Evolutionary conservation across 2,797 vertebrate species (phyloP).

Genomic region (Anabas testudineus): DNA sequence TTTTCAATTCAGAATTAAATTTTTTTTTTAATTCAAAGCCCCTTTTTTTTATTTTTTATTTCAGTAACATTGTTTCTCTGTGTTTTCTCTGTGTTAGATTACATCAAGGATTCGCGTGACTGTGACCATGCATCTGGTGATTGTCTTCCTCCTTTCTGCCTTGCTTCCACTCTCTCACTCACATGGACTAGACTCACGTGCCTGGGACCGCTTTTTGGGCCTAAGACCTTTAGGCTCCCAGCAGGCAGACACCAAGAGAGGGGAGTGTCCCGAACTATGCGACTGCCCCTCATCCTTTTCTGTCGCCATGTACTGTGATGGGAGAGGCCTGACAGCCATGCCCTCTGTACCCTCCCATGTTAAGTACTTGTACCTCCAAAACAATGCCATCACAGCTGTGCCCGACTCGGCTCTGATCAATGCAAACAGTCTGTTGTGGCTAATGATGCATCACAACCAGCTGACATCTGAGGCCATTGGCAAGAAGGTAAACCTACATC

Average conservation of each 20-base stretch:
- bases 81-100: conserved; percentile 34
- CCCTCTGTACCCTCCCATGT: conserved; percentile 91
- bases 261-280: conserved; percentile 91
- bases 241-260: conserved; percentile 73
- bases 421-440: conserved; percentile 92
- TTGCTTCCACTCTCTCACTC: conserved; percentile 81
- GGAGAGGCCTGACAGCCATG: conserved; percentile 89
- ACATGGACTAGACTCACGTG: conserved; percentile 86
- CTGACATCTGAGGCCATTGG: conserved; percentile 88
- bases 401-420: conserved; percentile 91
- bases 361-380: conserved; percentile 96
- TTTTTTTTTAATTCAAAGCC: too few species aligned
- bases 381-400: conserved; percentile 90
- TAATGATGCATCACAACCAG: conserved; percentile 93
- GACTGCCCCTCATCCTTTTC: conserved; percentile 95
- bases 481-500: conserved; percentile 71
- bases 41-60: background rate
- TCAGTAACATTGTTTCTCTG: conserved; percentile 2
- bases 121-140: conserved; percentile 81
- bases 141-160: conserved; percentile 77
- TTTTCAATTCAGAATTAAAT: too few species aligned
- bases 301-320: conserved; percentile 95
- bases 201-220: conserved; percentile 86
- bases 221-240: conserved; percentile 74
- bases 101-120: conserved; percentile 29